Base-by-base conservation (phyloP, 2,888 invertebrate genomes). In the Athrips mouffetella region DNA sequence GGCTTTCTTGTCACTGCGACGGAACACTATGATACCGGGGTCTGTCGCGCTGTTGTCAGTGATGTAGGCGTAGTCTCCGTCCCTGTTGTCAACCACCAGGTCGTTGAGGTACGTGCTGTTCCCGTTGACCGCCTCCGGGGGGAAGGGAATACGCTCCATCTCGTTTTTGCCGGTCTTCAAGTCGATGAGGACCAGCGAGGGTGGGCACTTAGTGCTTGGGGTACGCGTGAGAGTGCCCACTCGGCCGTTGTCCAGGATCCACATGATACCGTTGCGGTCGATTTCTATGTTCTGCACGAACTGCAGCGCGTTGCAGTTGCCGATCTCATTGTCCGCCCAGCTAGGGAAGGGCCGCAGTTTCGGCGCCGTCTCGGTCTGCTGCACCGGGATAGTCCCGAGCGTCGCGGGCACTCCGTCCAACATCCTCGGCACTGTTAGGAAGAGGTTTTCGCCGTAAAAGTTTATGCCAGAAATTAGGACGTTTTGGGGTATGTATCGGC, bases 271-370 rank as follows among this genome's bases (percentile, higher is more conserved):
- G 52, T 89, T 89, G 2, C 90, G 89, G 72, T 94, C 94, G 40
- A 94, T 91, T 68, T 94, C 94, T 57, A 94, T 83, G 59, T 92
- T 92, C 72, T 94, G 94, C 18, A 94, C 93, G 65, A 92, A 93
- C 70, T 94, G 94, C 51, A 95, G 81, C 1, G 92, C 90, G 11
- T 80, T 74, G 73, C 94, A 94, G 65, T 94, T 91, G 0, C 92
- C 92, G 39, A 92, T 53, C 13, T 78, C 75, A 67, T 94, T 94
- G 83, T 91, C 90, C 16, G 84, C 89, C 94, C 94, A 94, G 54
- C 89, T 91, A 51, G 94, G 94, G 72, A 91, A 94, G 2, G 94
- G 92, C 47, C 89, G 89, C 39, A 94, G 73, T 33, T 84, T 79
- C 13, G 91, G 92, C 46, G 90, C 81, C n/a, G 90, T 90, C 57